Evolutionary conservation across 2,113 vertebrate species (phyloP).

Genomic region (Petromus typicus): DNA sequence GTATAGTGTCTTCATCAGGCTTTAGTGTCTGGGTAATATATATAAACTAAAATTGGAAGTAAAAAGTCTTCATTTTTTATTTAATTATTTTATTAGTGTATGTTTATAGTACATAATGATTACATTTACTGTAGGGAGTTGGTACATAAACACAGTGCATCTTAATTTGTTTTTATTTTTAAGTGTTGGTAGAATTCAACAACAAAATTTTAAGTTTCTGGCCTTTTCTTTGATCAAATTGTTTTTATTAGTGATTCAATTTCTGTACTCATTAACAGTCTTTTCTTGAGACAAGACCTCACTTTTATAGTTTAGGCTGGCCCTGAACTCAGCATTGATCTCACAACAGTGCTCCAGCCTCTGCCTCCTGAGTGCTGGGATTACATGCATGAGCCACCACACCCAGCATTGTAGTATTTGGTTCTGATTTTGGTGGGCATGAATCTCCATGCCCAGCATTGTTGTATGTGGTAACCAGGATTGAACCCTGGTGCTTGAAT

Average conservation of each 20-base stretch:
- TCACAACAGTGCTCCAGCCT: no score
- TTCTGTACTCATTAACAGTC: not conserved
- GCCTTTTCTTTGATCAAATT: not conserved
- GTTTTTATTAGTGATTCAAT: not conserved
- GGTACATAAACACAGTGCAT: not conserved
- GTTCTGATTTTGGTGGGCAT: no score
- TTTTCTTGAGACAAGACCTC: no score
- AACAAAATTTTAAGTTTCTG: not conserved
- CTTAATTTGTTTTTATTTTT: not conserved
- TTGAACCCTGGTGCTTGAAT: no score
- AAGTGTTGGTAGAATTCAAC: not conserved
- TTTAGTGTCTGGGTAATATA: not conserved
- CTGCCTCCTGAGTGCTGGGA: no score
- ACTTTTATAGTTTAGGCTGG: no score
- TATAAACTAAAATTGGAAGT: not conserved
- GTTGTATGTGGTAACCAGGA: no score
- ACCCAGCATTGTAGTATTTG: no score
- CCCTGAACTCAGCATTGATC: no score
- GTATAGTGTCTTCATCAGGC: not conserved
- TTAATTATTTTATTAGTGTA: not conserved
- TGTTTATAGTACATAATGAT: not conserved
- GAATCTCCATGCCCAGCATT: no score
- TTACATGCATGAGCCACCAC: no score
- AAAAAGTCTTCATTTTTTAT: not conserved
- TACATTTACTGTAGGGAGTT: not conserved